These are phyloP conservation scores for Laticauda laticaudata DNA, from an alignment of 2,113 vertebrate species.

Conservation along the genomic window DNA sequence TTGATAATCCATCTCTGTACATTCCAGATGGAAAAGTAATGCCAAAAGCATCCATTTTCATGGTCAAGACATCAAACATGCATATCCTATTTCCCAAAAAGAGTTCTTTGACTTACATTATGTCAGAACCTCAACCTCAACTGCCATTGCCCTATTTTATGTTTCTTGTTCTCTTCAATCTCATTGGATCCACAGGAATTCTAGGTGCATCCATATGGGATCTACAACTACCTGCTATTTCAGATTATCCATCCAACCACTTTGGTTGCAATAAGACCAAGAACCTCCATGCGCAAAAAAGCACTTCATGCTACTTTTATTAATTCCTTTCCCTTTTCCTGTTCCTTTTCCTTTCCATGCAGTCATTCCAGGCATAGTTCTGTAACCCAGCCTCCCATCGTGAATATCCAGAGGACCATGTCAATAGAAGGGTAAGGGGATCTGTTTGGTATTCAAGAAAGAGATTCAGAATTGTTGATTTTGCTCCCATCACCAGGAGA, in stretches of 20 bases:
- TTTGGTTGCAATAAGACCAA: neutral
- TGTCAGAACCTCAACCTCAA: neutral
- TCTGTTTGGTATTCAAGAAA: neutral
- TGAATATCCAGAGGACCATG: conserved; percentile 77
- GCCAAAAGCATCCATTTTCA: neutral
- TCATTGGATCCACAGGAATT: neutral
- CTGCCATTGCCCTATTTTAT: neutral
- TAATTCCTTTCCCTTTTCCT: neutral
- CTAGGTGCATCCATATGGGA: neutral
- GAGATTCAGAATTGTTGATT: neutral
- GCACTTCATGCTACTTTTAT: neutral
- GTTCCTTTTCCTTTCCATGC: conserved; percentile 34
- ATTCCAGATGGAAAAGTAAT: neutral
- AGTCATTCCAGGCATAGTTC: conserved; percentile 80
- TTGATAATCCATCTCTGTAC: neutral
- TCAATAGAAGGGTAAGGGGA: conserved; percentile 78
- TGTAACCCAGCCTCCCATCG: conserved; percentile 72
- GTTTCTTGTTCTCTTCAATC: neutral
- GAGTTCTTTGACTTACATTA: neutral
- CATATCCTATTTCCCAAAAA: neutral
- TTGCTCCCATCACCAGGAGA: neutral
- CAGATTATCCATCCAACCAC: neutral
- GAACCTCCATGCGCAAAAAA: neutral
- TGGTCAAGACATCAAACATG: neutral
- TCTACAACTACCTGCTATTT: neutral